Evolutionary conservation across 2,888 invertebrate species (phyloP), one percentile per base, ranked within the genome.

Genomic region (Tetragonisca angustula): DNA sequence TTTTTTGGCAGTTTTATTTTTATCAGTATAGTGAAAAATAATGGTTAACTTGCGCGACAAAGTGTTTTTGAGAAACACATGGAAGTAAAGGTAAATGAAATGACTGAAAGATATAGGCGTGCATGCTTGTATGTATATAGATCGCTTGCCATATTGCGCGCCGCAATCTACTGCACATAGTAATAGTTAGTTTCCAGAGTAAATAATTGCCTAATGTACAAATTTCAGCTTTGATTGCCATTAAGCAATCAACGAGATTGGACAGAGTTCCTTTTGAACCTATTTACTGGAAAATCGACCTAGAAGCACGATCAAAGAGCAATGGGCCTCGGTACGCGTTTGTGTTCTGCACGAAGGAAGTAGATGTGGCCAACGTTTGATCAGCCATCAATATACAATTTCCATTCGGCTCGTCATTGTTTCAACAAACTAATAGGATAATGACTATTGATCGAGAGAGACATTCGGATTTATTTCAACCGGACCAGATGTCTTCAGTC

Each of bases 381-480:
- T 88, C 86, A 86, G 87, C 80, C 88, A 81, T 71, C 76, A 78
- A 84, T 76, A 54, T 78, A 79, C 64, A 70, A 76, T 83, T 78
- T 80, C 78, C 72, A 73, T 81, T 75, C 56, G 65, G 6, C 17
- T 50, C 24, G 70, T 80, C 73, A 73, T 54, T 80, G 74, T 79
- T 67, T 65, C 52, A 36, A 54, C 61, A 13, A 17, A 19, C 32
- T 52, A 32, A 56, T 61, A 50, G 73, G 11, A 36, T 54, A 61
- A 61, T 74, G 71, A 79, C 62, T 72, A 74, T 79, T 74, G 74
- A 75, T 76, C 61, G 65, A 27, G 70, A 52, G 62, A 52, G 75
- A 56, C 62, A 73, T 68, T 77, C 59, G 4, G 9, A 4, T 49
- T 32, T 64, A 21, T 56, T 76, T 70, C n/a, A 54, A 59, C 21